A percentile compares a stretch with the other conserved stretches of the same genome.
Conservation (phyloP, 2,888 invertebrate genomes). For the Cantharis rustica region DNA sequence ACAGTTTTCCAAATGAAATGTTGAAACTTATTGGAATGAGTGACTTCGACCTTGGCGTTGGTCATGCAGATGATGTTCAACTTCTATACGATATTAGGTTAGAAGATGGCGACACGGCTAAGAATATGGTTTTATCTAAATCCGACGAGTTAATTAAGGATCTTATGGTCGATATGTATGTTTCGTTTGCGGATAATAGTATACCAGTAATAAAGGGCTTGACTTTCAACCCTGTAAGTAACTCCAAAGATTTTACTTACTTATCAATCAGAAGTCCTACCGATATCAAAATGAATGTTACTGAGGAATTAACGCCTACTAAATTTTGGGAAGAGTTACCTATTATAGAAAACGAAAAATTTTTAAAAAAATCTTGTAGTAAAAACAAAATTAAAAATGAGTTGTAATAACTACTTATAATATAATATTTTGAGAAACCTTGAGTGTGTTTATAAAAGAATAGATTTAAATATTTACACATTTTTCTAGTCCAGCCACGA, state of each 20-base stretch:
- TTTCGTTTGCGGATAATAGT: neutral
- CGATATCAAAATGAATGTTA: neutral
- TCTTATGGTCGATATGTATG: slow-evolving; percentile 5
- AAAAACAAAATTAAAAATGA: neutral
- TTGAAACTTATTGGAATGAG: neutral
- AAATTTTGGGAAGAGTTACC: slow-evolving; percentile 12
- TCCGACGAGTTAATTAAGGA: slow-evolving; percentile 7
- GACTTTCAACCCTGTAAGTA: neutral
- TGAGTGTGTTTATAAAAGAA: too few relatives aligned
- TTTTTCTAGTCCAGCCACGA: too few relatives aligned
- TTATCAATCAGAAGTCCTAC: slow-evolving; percentile 1
- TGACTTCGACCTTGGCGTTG: neutral
- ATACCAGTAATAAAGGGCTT: slow-evolving; percentile 5
- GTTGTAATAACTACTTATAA: too few relatives aligned
- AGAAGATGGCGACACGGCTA: too few relatives aligned
- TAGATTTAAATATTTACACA: too few relatives aligned
- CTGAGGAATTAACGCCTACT: neutral
- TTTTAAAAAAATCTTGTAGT: neutral
- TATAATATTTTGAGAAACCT: too few relatives aligned
- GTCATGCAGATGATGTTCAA: slow-evolving; percentile 10
- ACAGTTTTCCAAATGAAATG: neutral
- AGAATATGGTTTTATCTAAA: neutral
- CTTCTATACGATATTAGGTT: neutral
- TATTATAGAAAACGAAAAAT: slow-evolving; percentile 7
- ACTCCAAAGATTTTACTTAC: neutral